A percentile compares a stretch with the other conserved stretches of the same genome.
phyloP scores from a whole-genome alignment of 2,113 vertebrate genomes.

The Malurus elegans region DNA sequence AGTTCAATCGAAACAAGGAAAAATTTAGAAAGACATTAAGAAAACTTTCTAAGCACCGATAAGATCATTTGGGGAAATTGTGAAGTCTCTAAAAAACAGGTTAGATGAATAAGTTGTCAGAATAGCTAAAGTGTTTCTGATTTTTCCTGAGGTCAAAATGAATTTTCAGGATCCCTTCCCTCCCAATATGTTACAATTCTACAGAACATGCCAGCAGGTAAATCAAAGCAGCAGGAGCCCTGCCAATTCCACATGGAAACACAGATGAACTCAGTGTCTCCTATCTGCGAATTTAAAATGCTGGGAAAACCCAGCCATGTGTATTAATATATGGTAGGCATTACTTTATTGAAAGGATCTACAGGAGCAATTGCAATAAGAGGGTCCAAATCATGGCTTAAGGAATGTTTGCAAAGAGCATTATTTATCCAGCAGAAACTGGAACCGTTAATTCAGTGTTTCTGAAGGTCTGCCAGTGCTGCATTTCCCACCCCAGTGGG shows the following conservation, averaged over 20 bases:
- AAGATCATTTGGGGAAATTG: neutral
- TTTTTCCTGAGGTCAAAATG: neutral
- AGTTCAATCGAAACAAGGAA: neutral
- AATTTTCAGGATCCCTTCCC: neutral
- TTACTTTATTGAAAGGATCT: neutral
- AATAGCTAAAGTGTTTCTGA: neutral
- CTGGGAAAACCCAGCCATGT: neutral
- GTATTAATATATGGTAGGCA: neutral
- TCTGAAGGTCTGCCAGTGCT: neutral
- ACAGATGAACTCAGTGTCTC: neutral
- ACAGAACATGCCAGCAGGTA: neutral
- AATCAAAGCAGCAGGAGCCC: neutral
- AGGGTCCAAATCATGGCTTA: neutral
- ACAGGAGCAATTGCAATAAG: neutral
- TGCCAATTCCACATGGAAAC: neutral
- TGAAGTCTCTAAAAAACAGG: neutral
- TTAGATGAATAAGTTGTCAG: neutral
- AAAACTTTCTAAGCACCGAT: neutral
- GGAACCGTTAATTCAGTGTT: accelerated
- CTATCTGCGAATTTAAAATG: neutral
- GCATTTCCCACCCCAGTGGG: neutral
- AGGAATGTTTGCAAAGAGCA: neutral
- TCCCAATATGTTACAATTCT: neutral
- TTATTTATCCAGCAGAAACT: neutral
- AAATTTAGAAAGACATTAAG: neutral